Base-by-base conservation (phyloP, 2,888 invertebrate species). In the Neoaliturus tenellus region DNA sequence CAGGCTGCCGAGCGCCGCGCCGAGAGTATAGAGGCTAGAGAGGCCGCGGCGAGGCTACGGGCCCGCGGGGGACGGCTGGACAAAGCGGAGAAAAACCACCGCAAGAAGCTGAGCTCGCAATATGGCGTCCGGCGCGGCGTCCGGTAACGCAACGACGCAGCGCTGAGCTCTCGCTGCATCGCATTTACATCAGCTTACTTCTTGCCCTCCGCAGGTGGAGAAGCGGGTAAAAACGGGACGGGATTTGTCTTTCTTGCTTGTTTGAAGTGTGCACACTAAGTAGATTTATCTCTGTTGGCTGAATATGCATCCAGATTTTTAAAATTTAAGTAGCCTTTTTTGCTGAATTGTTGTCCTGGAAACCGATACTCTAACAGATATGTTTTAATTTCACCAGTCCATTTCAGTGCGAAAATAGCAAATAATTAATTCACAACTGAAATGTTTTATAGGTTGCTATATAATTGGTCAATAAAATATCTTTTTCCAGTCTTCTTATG, bases 1-100 rank as follows among this genome's bases (percentile, higher is more conserved):
- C 78, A 55, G 55, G 35, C 20, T 25, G 31, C 20, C 41, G 31
- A 31, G 62, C 23, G 4, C 55, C 8, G 48, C 51, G 51, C 20
- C 51, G 51, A 48, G 48, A 8, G 39, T 12, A 12, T 6, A 12
- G 12, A 8, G 39, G 12, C 8, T 39, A 8, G 39, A 39, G 39
- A 39, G 39, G 39, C 6, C 6, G 12, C 48, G 48, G 14, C 10
- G 35, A 44, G 44, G 51, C 44, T 31, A 31, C 62, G 62, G 62
- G n/a, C n/a, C 51, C 62, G 62, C 62, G 62, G 62, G 62, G 28
- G 62, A 55, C 55, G 20, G n/a, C n/a, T n/a, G 48, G 48, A 48
- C 48, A 48, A 48, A 48, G 55, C 23, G 28, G 62, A 28, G 62
- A 62, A 62, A 62, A 62, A 62, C 28, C 62, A 62, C 62, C 28